A percentile compares a stretch with the other conserved stretches of the same genome.
Evolutionary conservation across 1,140 invertebrate genomes (phyloP).

Genomic region (Cydia amplana): DNA sequence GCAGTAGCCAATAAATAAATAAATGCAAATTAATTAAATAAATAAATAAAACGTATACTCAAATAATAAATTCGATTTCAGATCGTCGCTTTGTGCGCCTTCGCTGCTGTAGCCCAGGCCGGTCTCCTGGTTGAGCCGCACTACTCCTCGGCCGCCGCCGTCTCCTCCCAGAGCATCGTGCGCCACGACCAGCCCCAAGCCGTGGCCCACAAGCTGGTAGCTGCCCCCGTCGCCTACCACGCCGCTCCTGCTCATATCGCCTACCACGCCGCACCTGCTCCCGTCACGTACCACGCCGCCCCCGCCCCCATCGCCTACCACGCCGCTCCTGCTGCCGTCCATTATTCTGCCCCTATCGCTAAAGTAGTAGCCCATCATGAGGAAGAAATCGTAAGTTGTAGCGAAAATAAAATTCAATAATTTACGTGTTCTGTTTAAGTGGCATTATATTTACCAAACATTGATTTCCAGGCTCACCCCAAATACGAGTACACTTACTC

Average conservation of each 20-base stretch:
- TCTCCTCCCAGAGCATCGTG: slow-evolving; percentile 52
- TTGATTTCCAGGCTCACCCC: slow-evolving; percentile 47
- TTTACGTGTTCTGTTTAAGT: background rate
- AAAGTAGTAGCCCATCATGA: slow-evolving; percentile 53
- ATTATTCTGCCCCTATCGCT: slow-evolving; percentile 47
- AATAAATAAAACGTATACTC: background rate
- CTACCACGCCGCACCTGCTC: slow-evolving; percentile 57
- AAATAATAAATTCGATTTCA: slow-evolving; percentile 29
- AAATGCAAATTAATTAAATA: background rate
- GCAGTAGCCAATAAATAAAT: background rate
- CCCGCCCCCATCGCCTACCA: slow-evolving; percentile 39
- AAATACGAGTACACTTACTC: slow-evolving; percentile 68
- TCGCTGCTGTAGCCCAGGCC: slow-evolving; percentile 44
- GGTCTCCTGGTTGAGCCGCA: slow-evolving; percentile 46
- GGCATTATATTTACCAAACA: background rate
- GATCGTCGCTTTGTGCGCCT: slow-evolving; percentile 41
- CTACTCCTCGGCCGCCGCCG: slow-evolving; percentile 46
- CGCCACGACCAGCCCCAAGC: slow-evolving; percentile 50
- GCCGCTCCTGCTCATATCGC: slow-evolving; percentile 57
- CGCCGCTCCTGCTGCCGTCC: slow-evolving; percentile 41
- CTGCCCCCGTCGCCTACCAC: slow-evolving; percentile 51
- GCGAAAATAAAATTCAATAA: background rate
- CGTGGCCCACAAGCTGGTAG: slow-evolving; percentile 48
- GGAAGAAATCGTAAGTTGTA: slow-evolving; percentile 16
- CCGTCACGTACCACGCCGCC: slow-evolving; percentile 40